Percentiles rank a stretch among this genome's conserved stretches.
phyloP scores from a whole-genome alignment of 1,140 invertebrate species.

The Caenorhabditis latens region DNA sequence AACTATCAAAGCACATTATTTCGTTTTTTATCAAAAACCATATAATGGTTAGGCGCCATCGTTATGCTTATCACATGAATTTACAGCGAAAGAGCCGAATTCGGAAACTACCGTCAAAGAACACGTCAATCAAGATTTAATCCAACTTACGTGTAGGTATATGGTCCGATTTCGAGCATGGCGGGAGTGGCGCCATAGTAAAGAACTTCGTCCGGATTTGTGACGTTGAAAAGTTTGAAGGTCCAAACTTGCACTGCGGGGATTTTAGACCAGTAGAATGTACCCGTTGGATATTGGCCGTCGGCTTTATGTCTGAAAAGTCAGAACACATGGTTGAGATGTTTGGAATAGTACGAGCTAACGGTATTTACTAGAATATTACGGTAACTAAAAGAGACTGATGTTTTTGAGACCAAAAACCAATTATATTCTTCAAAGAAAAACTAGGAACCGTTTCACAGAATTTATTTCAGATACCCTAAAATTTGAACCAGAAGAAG shows the following conservation, averaged over 20 bases:
- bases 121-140: not conserved
- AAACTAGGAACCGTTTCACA: too few relatives aligned
- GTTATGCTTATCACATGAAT: slow-evolving; percentile 35
- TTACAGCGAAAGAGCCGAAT: slow-evolving; percentile 22
- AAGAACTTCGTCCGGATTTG: slow-evolving; percentile 61
- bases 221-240: slow-evolving; percentile 59
- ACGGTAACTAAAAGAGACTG: too few relatives aligned
- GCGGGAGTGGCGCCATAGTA: slow-evolving; percentile 52
- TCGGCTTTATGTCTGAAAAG: slow-evolving; percentile 44
- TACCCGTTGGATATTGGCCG: slow-evolving; percentile 37
- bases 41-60: slow-evolving; percentile 25
- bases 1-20: not conserved
- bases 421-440: too few relatives aligned
- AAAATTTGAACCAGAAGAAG: too few relatives aligned
- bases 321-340: not conserved
- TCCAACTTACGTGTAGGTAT: slow-evolving; percentile 59
- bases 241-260: slow-evolving; percentile 55
- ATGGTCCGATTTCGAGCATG: slow-evolving; percentile 61
- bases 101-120: slow-evolving; percentile 29
- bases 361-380: too few relatives aligned
- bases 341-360: too few relatives aligned
- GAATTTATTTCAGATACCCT: too few relatives aligned
- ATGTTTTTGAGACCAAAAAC: too few relatives aligned
- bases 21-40: too few relatives aligned
- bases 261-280: slow-evolving; percentile 52